Conservation (phyloP, 1,140 invertebrate genomes). For the Hycleus phaleratus region DNA sequence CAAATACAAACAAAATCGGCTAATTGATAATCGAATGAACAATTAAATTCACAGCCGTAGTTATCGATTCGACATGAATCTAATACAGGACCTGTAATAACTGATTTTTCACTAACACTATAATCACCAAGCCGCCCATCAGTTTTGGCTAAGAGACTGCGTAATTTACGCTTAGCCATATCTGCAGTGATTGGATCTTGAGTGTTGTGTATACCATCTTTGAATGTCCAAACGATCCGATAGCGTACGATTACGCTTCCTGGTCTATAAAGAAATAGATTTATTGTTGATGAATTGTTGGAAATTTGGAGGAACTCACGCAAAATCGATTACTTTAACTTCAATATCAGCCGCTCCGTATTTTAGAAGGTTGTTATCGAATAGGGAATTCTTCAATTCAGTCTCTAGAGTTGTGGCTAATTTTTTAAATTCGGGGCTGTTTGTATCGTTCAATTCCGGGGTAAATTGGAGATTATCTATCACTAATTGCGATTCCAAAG, state of each 20-base stretch:
- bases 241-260: constrained; percentile 57
- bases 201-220: constrained; percentile 42
- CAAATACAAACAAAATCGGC: constrained; percentile 64
- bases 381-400: constrained; percentile 49
- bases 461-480: constrained; percentile 59
- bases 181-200: constrained; percentile 47
- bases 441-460: constrained; percentile 48
- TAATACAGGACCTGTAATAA: constrained; percentile 45
- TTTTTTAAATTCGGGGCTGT: constrained; percentile 54
- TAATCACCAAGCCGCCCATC: constrained; percentile 47
- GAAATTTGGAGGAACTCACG: constrained; percentile 38
- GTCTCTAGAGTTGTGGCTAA: constrained; percentile 50
- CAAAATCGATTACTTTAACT: constrained; percentile 58
- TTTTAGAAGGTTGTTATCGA: constrained; percentile 44
- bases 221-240: constrained; percentile 54
- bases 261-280: constrained; percentile 43
- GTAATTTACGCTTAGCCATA: constrained; percentile 43
- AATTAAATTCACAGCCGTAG: constrained; percentile 67
- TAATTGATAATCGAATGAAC: constrained; percentile 59
- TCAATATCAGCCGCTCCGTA: constrained; percentile 46
- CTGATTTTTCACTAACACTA: constrained; percentile 44
- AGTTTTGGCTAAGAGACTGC: constrained; percentile 43
- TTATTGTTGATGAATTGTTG: constrained; percentile 10
- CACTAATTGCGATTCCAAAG: constrained; percentile 56
- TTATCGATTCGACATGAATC: constrained; percentile 71